These are phyloP conservation scores for Eulithis prunata DNA, from an alignment of 2,888 invertebrate species.

Conservation along the genomic window DNA sequence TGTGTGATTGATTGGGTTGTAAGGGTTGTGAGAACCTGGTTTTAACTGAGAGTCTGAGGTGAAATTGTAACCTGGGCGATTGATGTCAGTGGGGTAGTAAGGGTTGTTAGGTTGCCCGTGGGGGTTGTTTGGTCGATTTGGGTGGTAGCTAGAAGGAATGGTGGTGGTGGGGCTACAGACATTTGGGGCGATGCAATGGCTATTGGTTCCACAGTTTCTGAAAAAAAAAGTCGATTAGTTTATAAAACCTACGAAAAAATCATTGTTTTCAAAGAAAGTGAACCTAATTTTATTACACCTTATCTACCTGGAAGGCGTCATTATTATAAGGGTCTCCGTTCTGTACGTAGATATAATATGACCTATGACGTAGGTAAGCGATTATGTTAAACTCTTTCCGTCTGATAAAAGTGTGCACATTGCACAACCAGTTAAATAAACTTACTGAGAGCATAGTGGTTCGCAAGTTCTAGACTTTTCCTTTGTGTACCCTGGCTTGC, in stretches of 20 bases:
- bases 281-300: too few relatives aligned
- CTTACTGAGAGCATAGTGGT: constrained; percentile 66
- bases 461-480: constrained; percentile 56
- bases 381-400: too few relatives aligned
- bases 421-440: neutral
- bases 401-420: too few relatives aligned
- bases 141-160: constrained; percentile 20
- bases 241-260: too few relatives aligned
- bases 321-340: too few relatives aligned
- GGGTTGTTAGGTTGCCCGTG: constrained; percentile 30
- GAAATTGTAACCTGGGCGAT: constrained; percentile 30
- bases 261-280: too few relatives aligned
- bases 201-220: constrained; percentile 78
- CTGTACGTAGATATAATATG: too few relatives aligned
- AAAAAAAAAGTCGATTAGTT: constrained; percentile 25
- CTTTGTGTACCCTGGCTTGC: constrained; percentile 60
- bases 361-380: too few relatives aligned
- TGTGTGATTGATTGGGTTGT: constrained; percentile 24
- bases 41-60: constrained; percentile 35
- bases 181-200: constrained; percentile 55
- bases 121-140: constrained; percentile 32
- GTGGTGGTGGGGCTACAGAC: constrained; percentile 31
- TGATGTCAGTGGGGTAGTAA: constrained; percentile 30
- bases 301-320: too few relatives aligned
- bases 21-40: constrained; percentile 9